These are phyloP conservation scores for Anthonomus grandis DNA, from an alignment of 1,140 invertebrate species.

Conservation along the genomic window DNA sequence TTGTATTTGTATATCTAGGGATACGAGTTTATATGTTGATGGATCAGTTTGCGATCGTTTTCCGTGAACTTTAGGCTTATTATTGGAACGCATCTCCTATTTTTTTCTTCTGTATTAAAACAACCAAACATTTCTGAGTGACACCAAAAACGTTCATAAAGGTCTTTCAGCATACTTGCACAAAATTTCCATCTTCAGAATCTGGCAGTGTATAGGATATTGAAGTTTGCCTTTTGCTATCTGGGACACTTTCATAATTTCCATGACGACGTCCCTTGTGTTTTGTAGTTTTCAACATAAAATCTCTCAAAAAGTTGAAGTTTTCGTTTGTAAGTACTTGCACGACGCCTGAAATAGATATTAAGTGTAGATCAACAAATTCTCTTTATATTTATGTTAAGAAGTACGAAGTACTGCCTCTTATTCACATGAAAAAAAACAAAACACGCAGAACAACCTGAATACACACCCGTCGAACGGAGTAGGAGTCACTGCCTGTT, in stretches of 20 bases:
- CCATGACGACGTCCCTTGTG: conserved; percentile 4
- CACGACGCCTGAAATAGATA: background rate
- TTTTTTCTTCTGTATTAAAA: conserved; percentile 9
- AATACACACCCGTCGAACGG: conserved; percentile 3
- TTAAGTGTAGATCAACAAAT: conserved; percentile 4
- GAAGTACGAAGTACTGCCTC: too few species aligned
- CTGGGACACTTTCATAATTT: conserved; percentile 1
- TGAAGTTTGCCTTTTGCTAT: conserved; percentile 15
- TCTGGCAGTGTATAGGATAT: conserved; percentile 6
- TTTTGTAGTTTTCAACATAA: too few species aligned
- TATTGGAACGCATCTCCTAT: background rate
- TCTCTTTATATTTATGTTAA: too few species aligned
- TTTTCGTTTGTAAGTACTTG: conserved; percentile 3
- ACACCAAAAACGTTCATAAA: conserved; percentile 13
- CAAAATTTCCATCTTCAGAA: conserved; percentile 10
- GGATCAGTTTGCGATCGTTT: conserved; percentile 4
- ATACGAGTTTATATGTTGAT: conserved; percentile 17
- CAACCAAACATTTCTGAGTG: conserved; percentile 6
- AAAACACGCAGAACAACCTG: too few species aligned
- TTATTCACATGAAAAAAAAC: too few species aligned
- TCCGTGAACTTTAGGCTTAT: conserved; percentile 7
- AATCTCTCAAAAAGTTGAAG: conserved; percentile 4
- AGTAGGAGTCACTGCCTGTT: too few species aligned
- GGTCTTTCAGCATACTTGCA: too few species aligned
- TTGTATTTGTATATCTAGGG: conserved; percentile 9